These are phyloP conservation scores for Oscheius sp. DNA, from an alignment of 2,888 invertebrate species.

Conservation along the genomic window DNA sequence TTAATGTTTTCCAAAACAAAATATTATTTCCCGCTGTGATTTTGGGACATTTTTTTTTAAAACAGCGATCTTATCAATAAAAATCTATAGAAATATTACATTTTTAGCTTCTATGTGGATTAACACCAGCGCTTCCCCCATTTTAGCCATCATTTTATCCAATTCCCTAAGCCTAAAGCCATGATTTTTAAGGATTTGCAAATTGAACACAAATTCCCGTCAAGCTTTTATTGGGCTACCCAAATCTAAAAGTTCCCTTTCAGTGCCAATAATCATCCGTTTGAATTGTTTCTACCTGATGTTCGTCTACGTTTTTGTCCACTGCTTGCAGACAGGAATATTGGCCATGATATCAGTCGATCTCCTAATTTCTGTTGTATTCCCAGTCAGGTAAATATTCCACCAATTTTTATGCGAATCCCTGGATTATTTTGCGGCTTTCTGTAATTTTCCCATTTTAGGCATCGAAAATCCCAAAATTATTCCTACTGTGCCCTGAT, in stretches of 20 bases:
- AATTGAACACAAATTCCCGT: not conserved
- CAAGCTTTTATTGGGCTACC: not conserved
- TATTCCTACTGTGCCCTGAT: conserved; percentile 18
- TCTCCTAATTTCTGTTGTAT: conserved; percentile 32
- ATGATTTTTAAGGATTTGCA: no score
- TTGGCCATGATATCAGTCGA: conserved; percentile 38
- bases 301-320: conserved; percentile 21
- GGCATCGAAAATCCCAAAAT: conserved; percentile 14
- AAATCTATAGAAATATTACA: no score
- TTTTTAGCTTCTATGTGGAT: no score
- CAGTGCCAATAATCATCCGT: conserved; percentile 7
- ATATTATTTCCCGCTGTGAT: no score
- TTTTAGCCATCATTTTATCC: no score
- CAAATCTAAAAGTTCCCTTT: no score
- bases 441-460: conserved; percentile 8
- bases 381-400: conserved; percentile 34
- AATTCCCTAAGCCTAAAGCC: no score
- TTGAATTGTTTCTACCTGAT: conserved; percentile 20
- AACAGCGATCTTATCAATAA: no score
- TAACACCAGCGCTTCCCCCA: no score
- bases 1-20: no score
- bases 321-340: conserved; percentile 39
- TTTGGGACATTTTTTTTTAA: no score
- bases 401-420: not conserved
- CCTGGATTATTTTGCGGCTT: no score